phyloP scores from a whole-genome alignment of 2,113 vertebrate genomes.

The Chaenocephalus aceratus region DNA sequence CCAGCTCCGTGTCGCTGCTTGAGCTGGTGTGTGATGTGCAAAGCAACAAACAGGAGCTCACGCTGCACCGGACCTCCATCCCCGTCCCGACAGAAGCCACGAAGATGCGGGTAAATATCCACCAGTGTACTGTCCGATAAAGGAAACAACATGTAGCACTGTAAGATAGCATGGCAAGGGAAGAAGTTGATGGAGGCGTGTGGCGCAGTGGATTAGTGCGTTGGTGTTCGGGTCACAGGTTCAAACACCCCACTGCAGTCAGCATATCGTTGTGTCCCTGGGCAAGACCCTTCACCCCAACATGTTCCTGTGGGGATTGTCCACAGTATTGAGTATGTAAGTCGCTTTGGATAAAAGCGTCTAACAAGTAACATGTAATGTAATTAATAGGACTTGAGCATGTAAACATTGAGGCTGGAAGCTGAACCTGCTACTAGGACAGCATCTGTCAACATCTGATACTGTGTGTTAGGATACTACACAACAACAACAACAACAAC shows the following conservation, averaged over 20 bases:
- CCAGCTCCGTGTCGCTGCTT: conserved; percentile 87
- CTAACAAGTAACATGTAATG: no score
- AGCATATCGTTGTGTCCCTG: no score
- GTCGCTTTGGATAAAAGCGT: no score
- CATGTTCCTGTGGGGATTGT: no score
- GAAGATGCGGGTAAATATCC: conserved; percentile 84
- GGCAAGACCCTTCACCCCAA: no score
- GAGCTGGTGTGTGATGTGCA: conserved; percentile 91
- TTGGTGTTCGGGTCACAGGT: no score
- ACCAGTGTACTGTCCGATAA: accelerated
- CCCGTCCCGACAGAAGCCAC: conserved; percentile 81
- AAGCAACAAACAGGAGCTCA: conserved; percentile 87
- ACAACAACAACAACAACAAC: neutral
- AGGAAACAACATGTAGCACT: neutral
- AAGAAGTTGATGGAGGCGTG: neutral
- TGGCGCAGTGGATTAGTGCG: no score
- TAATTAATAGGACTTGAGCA: no score
- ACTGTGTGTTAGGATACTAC: neutral
- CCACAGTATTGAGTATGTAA: no score
- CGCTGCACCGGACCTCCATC: conserved; percentile 91
- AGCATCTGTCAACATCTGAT: no score
- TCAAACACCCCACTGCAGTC: no score
- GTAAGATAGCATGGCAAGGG: neutral
- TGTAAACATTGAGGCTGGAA: neutral
- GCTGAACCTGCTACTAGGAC: neutral